A percentile compares a stretch with the other conserved stretches of the same genome.
Evolutionary conservation across 2,888 invertebrate species (phyloP).

Genomic region (Zygaena filipendulae): DNA sequence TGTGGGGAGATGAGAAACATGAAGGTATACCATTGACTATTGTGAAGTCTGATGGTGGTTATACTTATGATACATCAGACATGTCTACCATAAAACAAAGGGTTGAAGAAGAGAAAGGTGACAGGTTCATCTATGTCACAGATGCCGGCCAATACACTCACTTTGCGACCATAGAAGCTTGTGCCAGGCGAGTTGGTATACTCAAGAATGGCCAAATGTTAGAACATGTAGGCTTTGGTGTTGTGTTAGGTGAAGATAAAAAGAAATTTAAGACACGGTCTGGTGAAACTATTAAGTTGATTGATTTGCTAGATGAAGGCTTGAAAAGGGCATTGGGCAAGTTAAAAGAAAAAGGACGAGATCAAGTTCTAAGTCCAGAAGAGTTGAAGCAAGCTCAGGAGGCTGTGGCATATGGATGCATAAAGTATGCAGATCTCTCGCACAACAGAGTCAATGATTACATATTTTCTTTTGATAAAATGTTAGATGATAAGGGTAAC

Average conservation of each 20-base stretch:
- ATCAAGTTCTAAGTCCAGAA: conserved; percentile 81
- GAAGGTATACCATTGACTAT: conserved; percentile 90
- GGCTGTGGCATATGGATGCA: conserved; percentile 97
- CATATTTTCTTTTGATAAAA: conserved; percentile 98
- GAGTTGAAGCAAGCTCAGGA: conserved; percentile 88
- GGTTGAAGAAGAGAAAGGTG: conserved; percentile 83
- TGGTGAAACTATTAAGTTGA: conserved; percentile 92
- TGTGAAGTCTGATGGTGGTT: conserved; percentile 97
- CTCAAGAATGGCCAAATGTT: conserved; percentile 72
- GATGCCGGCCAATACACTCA: conserved; percentile 90
- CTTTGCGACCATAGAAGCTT: conserved; percentile 80
- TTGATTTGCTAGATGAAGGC: conserved; percentile 92
- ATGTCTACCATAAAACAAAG: conserved; percentile 91
- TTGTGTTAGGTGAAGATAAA: conserved; percentile 97
- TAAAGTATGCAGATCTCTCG: conserved; percentile 97
- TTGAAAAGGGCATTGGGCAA: conserved; percentile 84
- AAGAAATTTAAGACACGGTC: conserved; percentile 99
- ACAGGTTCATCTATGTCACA: conserved; percentile 93
- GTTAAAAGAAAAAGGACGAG: conserved; percentile 86
- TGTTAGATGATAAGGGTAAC: conserved; percentile 99
- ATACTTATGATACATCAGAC: conserved; percentile 98
- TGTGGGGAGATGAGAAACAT: conserved; percentile 77
- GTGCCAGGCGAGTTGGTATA: conserved; percentile 82
- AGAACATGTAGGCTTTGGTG: conserved; percentile 96
- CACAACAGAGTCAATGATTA: conserved; percentile 95